Base-by-base conservation (phyloP, 2,797 vertebrate genomes). In the Syndactyla subalaris region DNA sequence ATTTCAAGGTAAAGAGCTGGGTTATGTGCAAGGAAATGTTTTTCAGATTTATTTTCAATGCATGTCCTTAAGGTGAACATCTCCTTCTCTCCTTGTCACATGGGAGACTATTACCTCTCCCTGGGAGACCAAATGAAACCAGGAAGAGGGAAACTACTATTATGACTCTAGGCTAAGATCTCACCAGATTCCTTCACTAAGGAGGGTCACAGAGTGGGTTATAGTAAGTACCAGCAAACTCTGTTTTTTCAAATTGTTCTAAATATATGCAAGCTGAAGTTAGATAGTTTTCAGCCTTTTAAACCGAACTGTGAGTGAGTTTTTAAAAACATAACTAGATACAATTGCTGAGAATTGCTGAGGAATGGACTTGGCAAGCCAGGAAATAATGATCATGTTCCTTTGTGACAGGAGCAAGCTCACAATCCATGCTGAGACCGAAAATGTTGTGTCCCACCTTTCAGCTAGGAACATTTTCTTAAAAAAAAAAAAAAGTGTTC, bases 121-220 rank as follows among this genome's bases (percentile, higher is more conserved):
- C 79, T 68, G 75, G 88, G 93, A 96, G 43, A 92, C 81, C 92
- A 85, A 92, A 95, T 95, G 94, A 96, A 95, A 92, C 70, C 70
- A 93, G 85, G 75, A 90, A 95, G 85, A 93, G 71, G 63, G 91
- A 90, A 96, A 88, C 76, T 86, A 49, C 55, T 94, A 41, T 78
- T 95, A n/a, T 81, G 77, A 94, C 91, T 93, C 65, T 67, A 93
- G 94, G 94, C 73, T 71, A 93, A 90, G 66, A 88, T 91, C 82
- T 88, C 67, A 84, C 34, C 83, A 92, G 79, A 85, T 73, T 90
- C n/a, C 57, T 55, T 79, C 0, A 0, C 67, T 81, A 73, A 84
- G 83, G 30, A 70, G 76, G 67, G 88, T 86, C 89, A 94, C 63
- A 67, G 88, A 88, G n/a, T 24, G 46, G 62, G 59, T 93, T 84